A percentile compares a stretch with the other conserved stretches of the same genome.
These are phyloP conservation scores for Aspiorhynchus laticeps DNA, from an alignment of 2,113 vertebrate genomes.

Conservation along the genomic window DNA sequence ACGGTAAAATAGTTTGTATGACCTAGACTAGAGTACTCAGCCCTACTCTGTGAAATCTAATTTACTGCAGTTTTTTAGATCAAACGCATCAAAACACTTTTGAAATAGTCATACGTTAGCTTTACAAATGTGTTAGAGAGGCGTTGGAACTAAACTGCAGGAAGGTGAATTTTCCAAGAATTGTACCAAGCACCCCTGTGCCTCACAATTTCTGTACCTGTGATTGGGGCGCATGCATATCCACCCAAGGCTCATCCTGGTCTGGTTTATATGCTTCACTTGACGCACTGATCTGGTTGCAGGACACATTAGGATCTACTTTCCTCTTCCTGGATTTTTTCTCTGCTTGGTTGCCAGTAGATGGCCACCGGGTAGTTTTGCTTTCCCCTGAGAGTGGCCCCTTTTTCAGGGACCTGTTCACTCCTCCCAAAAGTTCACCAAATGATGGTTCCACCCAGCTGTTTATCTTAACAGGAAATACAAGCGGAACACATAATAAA, in stretches of 20 bases:
- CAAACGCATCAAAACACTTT: not conserved
- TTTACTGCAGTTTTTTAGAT: not conserved
- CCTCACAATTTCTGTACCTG: slow-evolving; percentile 74
- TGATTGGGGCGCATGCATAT: slow-evolving; percentile 81
- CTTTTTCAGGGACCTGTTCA: slow-evolving; percentile 50
- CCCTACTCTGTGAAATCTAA: not conserved
- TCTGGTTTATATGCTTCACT: slow-evolving; percentile 50
- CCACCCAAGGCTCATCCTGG: slow-evolving; percentile 86
- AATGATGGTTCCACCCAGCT: slow-evolving; percentile 84
- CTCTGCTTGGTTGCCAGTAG: slow-evolving; percentile 54
- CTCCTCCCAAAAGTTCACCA: slow-evolving; percentile 71
- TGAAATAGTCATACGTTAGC: not conserved
- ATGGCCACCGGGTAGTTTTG: slow-evolving; percentile 56
- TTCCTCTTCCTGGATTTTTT: slow-evolving; percentile 72
- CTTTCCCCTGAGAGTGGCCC: slow-evolving; percentile 54
- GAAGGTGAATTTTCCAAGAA: not conserved
- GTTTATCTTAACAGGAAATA: slow-evolving; percentile 57
- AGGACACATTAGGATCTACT: slow-evolving; percentile 51
- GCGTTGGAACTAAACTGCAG: not conserved
- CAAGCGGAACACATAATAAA: not conserved
- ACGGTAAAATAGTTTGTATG: not conserved
- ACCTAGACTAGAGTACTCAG: not conserved
- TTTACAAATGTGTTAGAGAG: not conserved
- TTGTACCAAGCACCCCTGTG: not conserved
- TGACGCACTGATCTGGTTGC: slow-evolving; percentile 44